Evolutionary conservation across 2,113 vertebrate species (phyloP), one percentile per base, ranked within the genome.

Genomic region (Pogonocichla stellata): DNA sequence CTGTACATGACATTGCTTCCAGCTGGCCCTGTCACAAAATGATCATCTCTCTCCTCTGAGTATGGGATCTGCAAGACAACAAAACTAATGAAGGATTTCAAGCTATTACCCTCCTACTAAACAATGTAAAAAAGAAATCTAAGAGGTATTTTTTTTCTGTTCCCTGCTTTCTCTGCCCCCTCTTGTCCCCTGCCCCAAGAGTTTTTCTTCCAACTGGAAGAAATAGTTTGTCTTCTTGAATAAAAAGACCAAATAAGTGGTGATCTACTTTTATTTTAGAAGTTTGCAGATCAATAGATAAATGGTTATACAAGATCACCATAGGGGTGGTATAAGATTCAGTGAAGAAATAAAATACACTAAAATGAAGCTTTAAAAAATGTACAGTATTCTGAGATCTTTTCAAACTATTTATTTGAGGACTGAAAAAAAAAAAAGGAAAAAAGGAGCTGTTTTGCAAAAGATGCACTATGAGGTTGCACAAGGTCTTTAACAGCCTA

Each of bases 1-100:
- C 64, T 92, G 78, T 90, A 69, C 80, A 20, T 90, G 57, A 40
- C 77, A 84, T 95, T 95, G 86, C 90, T 96, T 96, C 92, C 93
- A 97, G 77, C 72, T 94, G 81, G 86, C 47, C 86, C 42, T 92
- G 69, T 92, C 92, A 94, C 53, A 95, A 92, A 74, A 83, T 33
- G n/a, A 95, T 92, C 69, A 80, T 94, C 90, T 96, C 70, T 82
- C 43, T 90, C 66, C 84, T 61, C 78, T 62, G 67, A 92, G 92
- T 66, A 92, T 43, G 23, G 92, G 82, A 94, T 86, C 95, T 90
- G 84, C 57, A 93, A 45, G 73, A 78, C 85, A 96, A 51, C 65
- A 93, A 80, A 92, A 92, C 53, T 45, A 34, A 36, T 90, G 88
- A 95, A 90, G 48, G 53, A 92, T 93, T 96, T 91, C 56, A 69